phyloP scores from a whole-genome alignment of 2,888 invertebrate genomes.

The Monopis laevigella region DNA sequence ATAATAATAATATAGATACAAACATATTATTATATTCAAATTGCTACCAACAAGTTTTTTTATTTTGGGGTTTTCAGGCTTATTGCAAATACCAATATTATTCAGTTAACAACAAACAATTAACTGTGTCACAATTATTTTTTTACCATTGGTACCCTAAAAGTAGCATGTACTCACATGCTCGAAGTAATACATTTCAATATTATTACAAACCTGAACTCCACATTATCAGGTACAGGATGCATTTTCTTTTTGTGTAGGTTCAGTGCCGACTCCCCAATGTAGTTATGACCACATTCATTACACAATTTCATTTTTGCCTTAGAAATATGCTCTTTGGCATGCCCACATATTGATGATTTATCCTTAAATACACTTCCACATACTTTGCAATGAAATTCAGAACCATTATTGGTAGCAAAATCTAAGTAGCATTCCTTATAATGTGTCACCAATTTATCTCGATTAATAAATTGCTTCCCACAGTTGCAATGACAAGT shows the following conservation, averaged over 20 bases:
- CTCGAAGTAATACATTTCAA: too few species aligned
- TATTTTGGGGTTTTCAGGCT: too few species aligned
- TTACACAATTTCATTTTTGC: slow-evolving; percentile 41
- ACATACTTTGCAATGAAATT: slow-evolving; percentile 51
- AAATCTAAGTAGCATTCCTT: slow-evolving; percentile 39
- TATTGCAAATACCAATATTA: too few species aligned
- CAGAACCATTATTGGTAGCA: slow-evolving; percentile 32
- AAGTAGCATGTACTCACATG: too few species aligned
- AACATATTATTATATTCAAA: too few species aligned
- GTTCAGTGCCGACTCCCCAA: slow-evolving; percentile 33
- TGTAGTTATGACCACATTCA: slow-evolving; percentile 41
- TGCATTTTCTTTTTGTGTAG: slow-evolving; percentile 43
- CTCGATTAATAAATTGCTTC: slow-evolving; percentile 35
- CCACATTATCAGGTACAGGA: slow-evolving; percentile 27
- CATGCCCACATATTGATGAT: slow-evolving; percentile 45
- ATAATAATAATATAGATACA: too few species aligned
- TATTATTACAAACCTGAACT: slow-evolving; percentile 38
- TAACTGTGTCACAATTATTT: too few species aligned
- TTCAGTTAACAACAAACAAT: too few species aligned
- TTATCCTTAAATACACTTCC: slow-evolving; percentile 41
- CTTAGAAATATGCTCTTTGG: slow-evolving; percentile 41
- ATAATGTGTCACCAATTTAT: slow-evolving; percentile 36
- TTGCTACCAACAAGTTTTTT: too few species aligned
- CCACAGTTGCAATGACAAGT: slow-evolving; percentile 40
- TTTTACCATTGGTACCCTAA: too few species aligned